Base-by-base conservation (phyloP, 2,888 invertebrate genomes). In the Strigamia crassipes region DNA sequence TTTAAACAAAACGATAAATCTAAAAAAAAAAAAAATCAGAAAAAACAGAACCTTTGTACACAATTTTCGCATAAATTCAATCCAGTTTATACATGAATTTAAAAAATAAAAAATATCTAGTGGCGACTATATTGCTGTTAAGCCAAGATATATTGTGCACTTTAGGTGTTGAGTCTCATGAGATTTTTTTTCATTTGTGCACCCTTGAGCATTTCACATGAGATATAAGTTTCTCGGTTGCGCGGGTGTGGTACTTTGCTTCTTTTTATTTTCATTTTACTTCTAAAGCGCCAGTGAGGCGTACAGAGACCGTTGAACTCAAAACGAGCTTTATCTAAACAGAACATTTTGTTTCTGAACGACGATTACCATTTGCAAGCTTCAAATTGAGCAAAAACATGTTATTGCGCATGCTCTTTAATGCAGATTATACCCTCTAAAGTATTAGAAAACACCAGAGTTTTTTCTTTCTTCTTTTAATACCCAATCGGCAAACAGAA, bases 121-220 rank as follows among this genome's bases (percentile, higher is more conserved):
- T 56, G 15, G 8, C n/a, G 4, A 18, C 18, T 56, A 1, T 38
- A 56, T 56, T 18, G n/a, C n/a, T 1, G 18, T 18, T 18, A 21
- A 6, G 18, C n/a, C 21, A 8, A 56, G 56, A 56, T 56, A 4
- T 9, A 56, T 6, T 0, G 18, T 18, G 73, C 73, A 73, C 73
- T 73, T 61, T 31, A 73, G 73, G 73, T 73, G 73, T 31, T 61
- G 21, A n/a, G 12, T 31, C 73, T 27, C 31, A 31, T 5, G 73
- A 27, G 73, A 73, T 31, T 73, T 73, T 31, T 27, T 27, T 31
- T 73, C 73, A 73, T 73, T 73, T 73, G 23, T 23, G 23, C 56
- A 56, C 73, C 73, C 73, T 73, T n/a, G 73, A 73, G 73, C 23
- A 73, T 31, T 73, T 73, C n/a, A 73, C 73, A 27, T 73, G 73